Evolutionary conservation across 30 jellyfish, hydroid and myxozoan species (phyloP).

Genomic region (Morbakka virulenta): DNA sequence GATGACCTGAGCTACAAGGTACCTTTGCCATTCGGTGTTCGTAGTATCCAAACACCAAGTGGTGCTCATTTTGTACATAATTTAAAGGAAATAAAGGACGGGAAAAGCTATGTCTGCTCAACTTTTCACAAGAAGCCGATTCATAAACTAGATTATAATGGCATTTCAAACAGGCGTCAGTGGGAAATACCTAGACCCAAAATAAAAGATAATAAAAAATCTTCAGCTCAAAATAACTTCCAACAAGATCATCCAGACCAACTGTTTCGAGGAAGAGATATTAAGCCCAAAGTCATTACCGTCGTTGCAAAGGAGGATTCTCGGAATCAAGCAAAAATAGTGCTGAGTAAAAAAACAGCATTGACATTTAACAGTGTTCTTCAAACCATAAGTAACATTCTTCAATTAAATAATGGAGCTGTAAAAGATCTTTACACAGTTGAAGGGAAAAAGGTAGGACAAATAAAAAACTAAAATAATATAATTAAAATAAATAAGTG

Average conservation of each 20-base stretch:
- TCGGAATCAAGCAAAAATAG: slow-evolving; percentile 43
- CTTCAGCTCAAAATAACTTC: not conserved
- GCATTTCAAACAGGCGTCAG: slow-evolving; percentile 11
- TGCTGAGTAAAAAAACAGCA: slow-evolving; percentile 50
- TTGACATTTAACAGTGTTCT: slow-evolving; percentile 46
- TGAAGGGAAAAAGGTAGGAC: slow-evolving; percentile 60
- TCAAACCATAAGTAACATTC: slow-evolving; percentile 54
- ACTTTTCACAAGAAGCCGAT: slow-evolving; percentile 62
- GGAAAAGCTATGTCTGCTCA: slow-evolving; percentile 82
- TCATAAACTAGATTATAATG: slow-evolving; percentile 35
- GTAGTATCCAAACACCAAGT: slow-evolving; percentile 82
- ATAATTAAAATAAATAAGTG: no score
- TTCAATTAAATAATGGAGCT: slow-evolving; percentile 64
- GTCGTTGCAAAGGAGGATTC: slow-evolving; percentile 66
- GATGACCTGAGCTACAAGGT: slow-evolving; percentile 65
- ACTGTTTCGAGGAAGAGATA: slow-evolving; percentile 42
- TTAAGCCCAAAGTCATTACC: slow-evolving; percentile 54
- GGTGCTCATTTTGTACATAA: slow-evolving; percentile 67
- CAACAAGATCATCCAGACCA: slow-evolving; percentile 32
- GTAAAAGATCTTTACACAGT: slow-evolving; percentile 40
- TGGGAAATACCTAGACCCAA: slow-evolving; percentile 27
- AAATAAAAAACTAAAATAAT: no score
- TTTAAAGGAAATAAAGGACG: slow-evolving; percentile 66
- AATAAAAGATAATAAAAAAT: not conserved
- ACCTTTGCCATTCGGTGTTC: slow-evolving; percentile 88